These are phyloP conservation scores for Drosophila imparisetae DNA, from an alignment of 2,888 invertebrate genomes.

Conservation along the genomic window DNA sequence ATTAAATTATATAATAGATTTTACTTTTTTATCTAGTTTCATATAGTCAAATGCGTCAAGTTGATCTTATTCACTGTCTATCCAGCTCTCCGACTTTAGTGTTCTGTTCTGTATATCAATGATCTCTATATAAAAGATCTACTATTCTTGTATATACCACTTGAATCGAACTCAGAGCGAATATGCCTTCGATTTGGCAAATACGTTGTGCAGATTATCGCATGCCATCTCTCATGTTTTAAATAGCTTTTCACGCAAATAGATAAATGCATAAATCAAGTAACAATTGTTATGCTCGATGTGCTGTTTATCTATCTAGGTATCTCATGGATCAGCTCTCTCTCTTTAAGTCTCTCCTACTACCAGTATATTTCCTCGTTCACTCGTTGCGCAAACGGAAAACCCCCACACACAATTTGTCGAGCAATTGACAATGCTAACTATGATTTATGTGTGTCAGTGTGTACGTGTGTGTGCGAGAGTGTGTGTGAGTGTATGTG, in stretches of 20 bases:
- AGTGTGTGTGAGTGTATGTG: constrained; percentile 1
- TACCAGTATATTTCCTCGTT: constrained; percentile 1
- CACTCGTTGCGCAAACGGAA: constrained; percentile 9
- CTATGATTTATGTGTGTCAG: constrained; percentile 57
- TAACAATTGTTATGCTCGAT: not conserved
- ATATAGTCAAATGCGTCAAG: not conserved
- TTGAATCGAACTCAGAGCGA: not conserved
- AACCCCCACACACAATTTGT: constrained; percentile 11
- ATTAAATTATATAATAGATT: not conserved
- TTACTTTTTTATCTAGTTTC: not conserved
- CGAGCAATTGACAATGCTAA: constrained; percentile 58
- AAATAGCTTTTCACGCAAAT: not conserved
- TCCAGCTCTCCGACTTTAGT: not conserved
- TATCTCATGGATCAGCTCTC: constrained; percentile 10
- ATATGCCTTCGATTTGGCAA: not conserved
- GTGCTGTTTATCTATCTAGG: constrained; percentile 19
- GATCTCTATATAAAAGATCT: no score
- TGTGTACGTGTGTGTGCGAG: constrained; percentile 7
- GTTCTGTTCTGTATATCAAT: no score
- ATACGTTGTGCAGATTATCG: not conserved
- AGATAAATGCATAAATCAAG: not conserved
- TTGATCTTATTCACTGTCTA: not conserved
- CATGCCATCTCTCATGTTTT: not conserved
- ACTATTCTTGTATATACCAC: not conserved
- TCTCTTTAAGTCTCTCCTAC: not conserved